Percentiles rank a stretch among this genome's conserved stretches.
Evolutionary conservation across 2,113 vertebrate genomes (phyloP).

Genomic region (Caracal caracal): DNA sequence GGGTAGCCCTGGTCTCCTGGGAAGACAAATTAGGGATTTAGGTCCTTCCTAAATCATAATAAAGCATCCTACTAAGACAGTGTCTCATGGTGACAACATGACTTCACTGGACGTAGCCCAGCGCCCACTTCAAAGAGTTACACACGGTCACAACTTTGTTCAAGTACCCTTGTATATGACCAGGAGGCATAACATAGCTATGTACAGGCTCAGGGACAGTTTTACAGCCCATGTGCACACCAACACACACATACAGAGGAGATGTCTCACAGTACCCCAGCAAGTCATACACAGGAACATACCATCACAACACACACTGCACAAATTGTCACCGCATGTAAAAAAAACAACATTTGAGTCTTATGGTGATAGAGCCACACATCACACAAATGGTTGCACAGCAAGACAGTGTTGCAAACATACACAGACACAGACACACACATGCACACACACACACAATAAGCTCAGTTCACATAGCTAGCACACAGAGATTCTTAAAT

Average conservation of each 20-base stretch:
- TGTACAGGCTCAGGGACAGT: not conserved
- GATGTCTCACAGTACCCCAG: not conserved
- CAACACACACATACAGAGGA: not conserved
- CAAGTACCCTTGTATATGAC: not conserved
- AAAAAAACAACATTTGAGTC: not conserved
- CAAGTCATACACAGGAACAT: not conserved
- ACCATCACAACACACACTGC: not conserved
- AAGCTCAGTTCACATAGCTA: not conserved
- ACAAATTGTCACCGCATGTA: not conserved
- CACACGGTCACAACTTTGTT: not conserved
- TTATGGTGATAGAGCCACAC: not conserved
- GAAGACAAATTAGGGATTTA: not conserved
- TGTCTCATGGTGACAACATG: accelerated
- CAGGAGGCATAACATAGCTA: not conserved
- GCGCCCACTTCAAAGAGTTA: not conserved
- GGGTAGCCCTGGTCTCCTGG: not conserved
- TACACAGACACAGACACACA: not conserved
- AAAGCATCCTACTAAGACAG: not conserved
- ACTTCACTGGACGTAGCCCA: not conserved
- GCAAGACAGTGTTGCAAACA: not conserved
- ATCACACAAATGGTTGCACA: not conserved
- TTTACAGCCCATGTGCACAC: not conserved
- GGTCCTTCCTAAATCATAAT: not conserved
- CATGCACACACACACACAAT: not conserved
- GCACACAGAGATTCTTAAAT: not conserved